phyloP scores from a whole-genome alignment of 1,140 invertebrate genomes.

The Drosophila novamexicana region DNA sequence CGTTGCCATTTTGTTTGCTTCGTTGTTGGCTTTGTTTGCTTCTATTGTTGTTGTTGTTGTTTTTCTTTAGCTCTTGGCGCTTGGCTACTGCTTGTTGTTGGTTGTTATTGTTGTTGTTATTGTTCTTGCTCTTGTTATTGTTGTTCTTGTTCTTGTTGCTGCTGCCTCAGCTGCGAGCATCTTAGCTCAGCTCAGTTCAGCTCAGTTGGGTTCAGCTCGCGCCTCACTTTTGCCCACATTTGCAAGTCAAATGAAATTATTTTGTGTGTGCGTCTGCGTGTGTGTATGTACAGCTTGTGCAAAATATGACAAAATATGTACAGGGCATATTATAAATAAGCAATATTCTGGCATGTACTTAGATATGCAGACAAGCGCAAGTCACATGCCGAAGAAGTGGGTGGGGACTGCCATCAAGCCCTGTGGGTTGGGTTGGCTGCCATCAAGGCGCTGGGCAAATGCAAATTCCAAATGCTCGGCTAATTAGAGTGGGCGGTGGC shows the following conservation, averaged over 20 bases:
- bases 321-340: slow-evolving; percentile 60
- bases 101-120: background rate
- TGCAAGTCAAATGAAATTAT: slow-evolving; percentile 82
- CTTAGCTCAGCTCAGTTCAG: slow-evolving; percentile 27
- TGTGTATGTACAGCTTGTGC: slow-evolving; percentile 1
- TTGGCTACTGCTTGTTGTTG: slow-evolving; percentile 27
- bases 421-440: background rate
- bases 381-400: background rate
- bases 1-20: slow-evolving; percentile 66
- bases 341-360: slow-evolving; percentile 46
- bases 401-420: background rate
- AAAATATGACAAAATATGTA: slow-evolving; percentile 41
- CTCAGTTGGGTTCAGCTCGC: slow-evolving; percentile 33
- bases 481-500: slow-evolving; percentile 48
- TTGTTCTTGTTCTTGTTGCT: slow-evolving; percentile 22
- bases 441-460: slow-evolving; percentile 7
- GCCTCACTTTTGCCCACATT: slow-evolving; percentile 62
- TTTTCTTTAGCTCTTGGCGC: slow-evolving; percentile 38
- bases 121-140: background rate
- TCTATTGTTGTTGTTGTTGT: slow-evolving; percentile 11
- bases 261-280: slow-evolving; percentile 19
- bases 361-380: slow-evolving; percentile 39
- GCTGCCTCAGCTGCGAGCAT: slow-evolving; percentile 40
- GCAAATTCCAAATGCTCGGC: slow-evolving; percentile 51
- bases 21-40: slow-evolving; percentile 64